Conservation (phyloP, 2,888 invertebrate species). For the Eudemis profundana region DNA sequence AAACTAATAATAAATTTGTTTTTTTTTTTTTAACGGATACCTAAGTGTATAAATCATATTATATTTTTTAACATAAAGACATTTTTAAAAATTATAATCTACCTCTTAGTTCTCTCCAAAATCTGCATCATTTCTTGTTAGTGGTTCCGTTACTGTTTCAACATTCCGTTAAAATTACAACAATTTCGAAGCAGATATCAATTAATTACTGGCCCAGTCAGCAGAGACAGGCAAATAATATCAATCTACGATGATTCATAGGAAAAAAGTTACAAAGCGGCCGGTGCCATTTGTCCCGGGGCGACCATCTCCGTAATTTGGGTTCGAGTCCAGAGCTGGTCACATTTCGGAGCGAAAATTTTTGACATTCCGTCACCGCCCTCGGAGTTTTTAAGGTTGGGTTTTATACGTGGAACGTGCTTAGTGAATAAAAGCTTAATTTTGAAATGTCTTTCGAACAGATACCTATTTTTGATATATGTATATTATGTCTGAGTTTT, state of each 20-base stretch:
- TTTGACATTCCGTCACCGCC: slow-evolving; percentile 82
- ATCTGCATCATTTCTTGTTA: slow-evolving; percentile 6
- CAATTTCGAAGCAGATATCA: slow-evolving; percentile 27
- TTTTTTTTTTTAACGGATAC: no score
- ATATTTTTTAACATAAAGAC: no score
- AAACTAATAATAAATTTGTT: no score
- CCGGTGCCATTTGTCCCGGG: slow-evolving; percentile 55
- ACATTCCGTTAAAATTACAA: slow-evolving; percentile 41
- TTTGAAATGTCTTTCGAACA: no score
- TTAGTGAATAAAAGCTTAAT: no score
- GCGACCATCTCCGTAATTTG: slow-evolving; percentile 55
- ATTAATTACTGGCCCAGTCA: slow-evolving; percentile 36
- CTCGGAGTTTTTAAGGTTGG: slow-evolving; percentile 54
- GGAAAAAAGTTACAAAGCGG: slow-evolving; percentile 42
- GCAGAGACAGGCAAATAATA: slow-evolving; percentile 43
- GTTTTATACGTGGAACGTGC: slow-evolving; percentile 56
- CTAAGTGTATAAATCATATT: no score
- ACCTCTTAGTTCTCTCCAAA: neutral
- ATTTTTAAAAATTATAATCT: no score
- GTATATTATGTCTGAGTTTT: no score
- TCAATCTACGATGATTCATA: slow-evolving; percentile 44
- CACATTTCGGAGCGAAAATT: slow-evolving; percentile 71
- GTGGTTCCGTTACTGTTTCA: slow-evolving; percentile 8
- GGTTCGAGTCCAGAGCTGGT: slow-evolving; percentile 60
- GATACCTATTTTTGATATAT: no score